Evolutionary conservation across 1,140 invertebrate genomes (phyloP).

Genomic region (Homarus americanus): DNA sequence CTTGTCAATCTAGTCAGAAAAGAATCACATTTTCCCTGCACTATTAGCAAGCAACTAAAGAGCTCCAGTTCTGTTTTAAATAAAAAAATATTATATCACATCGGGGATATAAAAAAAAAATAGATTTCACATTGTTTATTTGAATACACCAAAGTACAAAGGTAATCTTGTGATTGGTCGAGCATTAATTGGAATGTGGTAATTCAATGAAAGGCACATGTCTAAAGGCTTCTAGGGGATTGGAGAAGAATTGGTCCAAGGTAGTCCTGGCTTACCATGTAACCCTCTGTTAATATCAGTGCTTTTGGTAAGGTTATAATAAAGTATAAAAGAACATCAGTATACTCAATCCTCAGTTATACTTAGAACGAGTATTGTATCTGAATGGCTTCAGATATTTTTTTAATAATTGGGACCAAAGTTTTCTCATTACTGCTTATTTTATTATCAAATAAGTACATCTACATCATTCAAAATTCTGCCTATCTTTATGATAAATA

Average conservation of each 20-base stretch:
- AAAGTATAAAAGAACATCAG: background rate
- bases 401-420: background rate
- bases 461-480: background rate
- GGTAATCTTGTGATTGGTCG: conserved; percentile 24
- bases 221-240: conserved; percentile 27
- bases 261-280: background rate
- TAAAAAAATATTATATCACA: too few relatives aligned
- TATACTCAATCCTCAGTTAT: background rate
- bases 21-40: too few relatives aligned
- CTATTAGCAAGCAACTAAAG: too few relatives aligned
- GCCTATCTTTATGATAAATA: background rate
- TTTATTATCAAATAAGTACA: background rate
- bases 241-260: conserved; percentile 30
- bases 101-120: background rate
- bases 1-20: too few relatives aligned
- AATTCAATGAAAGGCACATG: conserved; percentile 16
- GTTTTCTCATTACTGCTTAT: background rate
- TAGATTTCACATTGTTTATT: conserved; percentile 9
- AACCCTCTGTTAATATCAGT: background rate
- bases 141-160: conserved; percentile 39
- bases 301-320: background rate
- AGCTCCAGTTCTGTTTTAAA: too few relatives aligned
- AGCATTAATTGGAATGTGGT: conserved; percentile 34
- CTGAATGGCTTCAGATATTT: background rate
- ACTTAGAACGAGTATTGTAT: background rate